These are phyloP conservation scores for Zalophus californianus DNA, from an alignment of 2,797 vertebrate species.

Conservation along the genomic window DNA sequence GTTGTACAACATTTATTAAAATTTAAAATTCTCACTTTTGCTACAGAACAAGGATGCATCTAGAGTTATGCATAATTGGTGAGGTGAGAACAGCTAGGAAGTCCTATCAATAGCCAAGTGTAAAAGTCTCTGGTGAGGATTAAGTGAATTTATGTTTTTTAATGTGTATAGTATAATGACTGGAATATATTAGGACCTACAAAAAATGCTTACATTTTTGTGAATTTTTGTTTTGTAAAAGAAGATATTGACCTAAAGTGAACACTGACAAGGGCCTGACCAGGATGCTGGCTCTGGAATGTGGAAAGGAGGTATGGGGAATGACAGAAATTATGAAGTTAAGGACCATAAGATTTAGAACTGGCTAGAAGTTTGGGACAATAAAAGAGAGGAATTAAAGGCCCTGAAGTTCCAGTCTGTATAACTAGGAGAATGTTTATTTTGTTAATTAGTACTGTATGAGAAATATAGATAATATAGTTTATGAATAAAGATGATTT, in stretches of 20 bases:
- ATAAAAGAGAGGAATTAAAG: background rate
- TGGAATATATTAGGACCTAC: background rate
- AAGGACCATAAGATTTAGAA: background rate
- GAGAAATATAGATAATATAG: background rate
- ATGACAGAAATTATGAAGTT: background rate
- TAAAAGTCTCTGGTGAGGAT: background rate
- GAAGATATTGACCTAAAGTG: background rate
- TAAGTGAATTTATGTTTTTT: background rate
- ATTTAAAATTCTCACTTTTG: conserved; percentile 60
- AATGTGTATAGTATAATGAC: background rate
- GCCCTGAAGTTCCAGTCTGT: background rate
- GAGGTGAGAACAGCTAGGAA: background rate
- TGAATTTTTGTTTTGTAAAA: background rate
- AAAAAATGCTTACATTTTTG: background rate
- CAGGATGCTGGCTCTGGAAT: background rate
- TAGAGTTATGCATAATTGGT: background rate
- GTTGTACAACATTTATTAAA: conserved; percentile 8
- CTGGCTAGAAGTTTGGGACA: background rate
- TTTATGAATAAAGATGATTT: background rate
- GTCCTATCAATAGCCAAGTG: background rate
- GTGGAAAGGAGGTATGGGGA: background rate
- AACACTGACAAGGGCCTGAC: background rate
- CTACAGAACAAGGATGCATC: background rate
- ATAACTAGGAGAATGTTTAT: background rate
- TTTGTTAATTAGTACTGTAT: background rate